Base-by-base conservation (phyloP, 2,888 invertebrate genomes). In the Macrosiphum euphorbiae region DNA sequence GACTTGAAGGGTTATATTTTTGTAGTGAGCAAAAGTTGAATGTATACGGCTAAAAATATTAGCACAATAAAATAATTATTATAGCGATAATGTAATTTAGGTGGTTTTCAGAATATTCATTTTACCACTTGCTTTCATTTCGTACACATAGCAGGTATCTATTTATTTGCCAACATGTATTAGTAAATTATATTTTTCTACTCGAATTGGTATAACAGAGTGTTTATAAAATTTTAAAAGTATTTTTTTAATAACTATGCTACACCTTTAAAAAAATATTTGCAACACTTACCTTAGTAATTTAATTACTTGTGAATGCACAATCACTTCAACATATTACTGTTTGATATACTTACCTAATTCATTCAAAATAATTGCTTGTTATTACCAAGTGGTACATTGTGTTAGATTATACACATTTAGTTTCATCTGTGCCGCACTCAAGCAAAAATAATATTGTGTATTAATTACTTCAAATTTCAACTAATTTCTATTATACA, bases 311-410 rank as follows among this genome's bases (percentile, higher is more conserved):
- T 35, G 20, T 78, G 78, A 78, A 78, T 35, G 78, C 78, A 41
- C 78, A 78, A 78, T 78, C 35, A 24, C 10, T 35, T 88, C 35
- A 88, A n/a, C 88, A 78, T 35, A 78, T 78, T 78, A 78, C 35
- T 35, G 10, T 28, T 47, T 50, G 50, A 35, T 24, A 52, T 52
- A 24, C 4, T 5, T 35, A 35, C 52, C 24, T 52, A 35, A 88
- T 24, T 50, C 35, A 3, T 52, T 88, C 35, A 88, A 88, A 88
- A 88, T 88, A 88, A 88, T 88, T 88, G 52, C 52, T 52, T 35
- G 52, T 52, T 50, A 52, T 88, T 52, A 50, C 87, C 20, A 87
- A 16, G 50, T 52, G 35, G n/a, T 35, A n/a, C 50, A 50, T n/a
- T 20, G 24, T 50, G 24, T 52, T 88, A 35, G 52, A 88, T 35